Conservation (phyloP, 2,888 invertebrate species). For the Galerucella pusilla region DNA sequence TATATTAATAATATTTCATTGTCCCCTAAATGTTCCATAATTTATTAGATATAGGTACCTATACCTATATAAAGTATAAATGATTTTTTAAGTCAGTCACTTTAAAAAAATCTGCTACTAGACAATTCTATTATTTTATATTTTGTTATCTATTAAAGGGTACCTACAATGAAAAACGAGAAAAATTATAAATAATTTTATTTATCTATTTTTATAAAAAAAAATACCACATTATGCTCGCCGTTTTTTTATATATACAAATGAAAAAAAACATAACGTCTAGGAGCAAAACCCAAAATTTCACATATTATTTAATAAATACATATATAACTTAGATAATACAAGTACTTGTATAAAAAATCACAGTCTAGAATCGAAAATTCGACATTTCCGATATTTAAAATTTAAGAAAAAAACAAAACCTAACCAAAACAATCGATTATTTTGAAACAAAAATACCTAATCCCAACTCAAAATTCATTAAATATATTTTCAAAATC, state of each 20-base stretch:
- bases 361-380: slow-evolving; percentile 49
- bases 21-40: no score
- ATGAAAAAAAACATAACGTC: slow-evolving; percentile 3
- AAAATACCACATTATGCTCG: slow-evolving; percentile 12
- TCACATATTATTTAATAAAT: slow-evolving; percentile 24
- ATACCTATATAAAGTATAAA: no score
- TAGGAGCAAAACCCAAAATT: slow-evolving; percentile 3
- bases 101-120: no score
- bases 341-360: slow-evolving; percentile 36
- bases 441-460: neutral
- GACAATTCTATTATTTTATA: no score
- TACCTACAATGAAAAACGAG: neutral
- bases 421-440: slow-evolving; percentile 6
- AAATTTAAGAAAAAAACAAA: slow-evolving; percentile 14
- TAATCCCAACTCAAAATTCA: slow-evolving; percentile 3
- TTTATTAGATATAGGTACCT: no score
- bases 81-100: no score
- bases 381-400: slow-evolving; percentile 38
- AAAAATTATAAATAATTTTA: neutral
- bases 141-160: neutral
- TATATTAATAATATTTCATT: no score
- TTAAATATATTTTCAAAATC: neutral
- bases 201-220: neutral
- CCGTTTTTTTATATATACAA: slow-evolving; percentile 2
- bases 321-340: slow-evolving; percentile 19